Base-by-base conservation (phyloP, 2,888 invertebrate species). In the Harmothoe impar region DNA sequence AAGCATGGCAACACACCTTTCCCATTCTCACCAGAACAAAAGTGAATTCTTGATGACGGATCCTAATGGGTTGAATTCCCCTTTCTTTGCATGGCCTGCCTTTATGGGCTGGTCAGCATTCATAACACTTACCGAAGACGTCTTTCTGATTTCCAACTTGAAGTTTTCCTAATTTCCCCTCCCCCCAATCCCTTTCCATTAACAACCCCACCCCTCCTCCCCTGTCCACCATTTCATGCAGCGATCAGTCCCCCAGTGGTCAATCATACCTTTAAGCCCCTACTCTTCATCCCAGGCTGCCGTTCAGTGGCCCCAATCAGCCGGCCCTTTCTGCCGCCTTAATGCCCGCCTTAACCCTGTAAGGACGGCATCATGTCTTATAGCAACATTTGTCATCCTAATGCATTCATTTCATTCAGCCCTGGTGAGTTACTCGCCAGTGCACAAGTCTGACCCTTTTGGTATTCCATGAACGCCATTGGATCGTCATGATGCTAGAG, bases 151-250 rank as follows among this genome's bases (percentile, higher is more conserved):
- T 72, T 72, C 3, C 72, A 29, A 29, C 29, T 72, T 72, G 31
- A 72, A 72, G 31, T 72, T 72, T 72, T 15, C 72, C 72, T 62
- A 62, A 62, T 62, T 35, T 20, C 15, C 78, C 78, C 25, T 25
- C 31, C 17, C 31, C 31, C 35, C 78, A 29, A 33, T 25, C 31
- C 17, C 78, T 25, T 29, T 25, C 31, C 25, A 3, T 5, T n/a
- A 7, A n/a, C 7, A 20, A 62, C 54, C 54, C 17, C 54, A 62
- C 62, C n/a, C 78, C 31, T 78, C 78, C 20, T 20, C 78, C 43
- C 43, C 43, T 43, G 43, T 10, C 10, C 43, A 43, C 43, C 43
- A 43, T 10, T 43, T 10, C 43, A 43, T 68, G 1, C 68, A 25
- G 25, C 68, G 23, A 62, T 20, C 62, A n/a, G 62, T 62, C 62